A percentile compares a stretch with the other conserved stretches of the same genome.
Evolutionary conservation across 1,140 invertebrate species (phyloP).

Genomic region (Lucilia sericata): DNA sequence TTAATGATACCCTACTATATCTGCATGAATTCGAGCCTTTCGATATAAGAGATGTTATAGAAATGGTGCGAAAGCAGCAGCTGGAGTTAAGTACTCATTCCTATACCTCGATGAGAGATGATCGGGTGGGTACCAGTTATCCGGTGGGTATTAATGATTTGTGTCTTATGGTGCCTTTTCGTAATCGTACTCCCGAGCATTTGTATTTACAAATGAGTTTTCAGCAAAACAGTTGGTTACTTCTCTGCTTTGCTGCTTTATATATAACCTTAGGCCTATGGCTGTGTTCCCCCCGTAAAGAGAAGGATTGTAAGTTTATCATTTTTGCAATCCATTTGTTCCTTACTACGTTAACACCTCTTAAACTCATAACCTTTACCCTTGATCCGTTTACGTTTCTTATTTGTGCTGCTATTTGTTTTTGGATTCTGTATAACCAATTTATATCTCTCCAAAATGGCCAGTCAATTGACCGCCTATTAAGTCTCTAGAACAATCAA

Average conservation of each 20-base stretch:
- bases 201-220: conserved; percentile 54
- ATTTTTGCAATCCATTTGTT: conserved; percentile 57
- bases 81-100: conserved; percentile 60
- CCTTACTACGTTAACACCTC: conserved; percentile 52
- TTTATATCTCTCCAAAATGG: conserved; percentile 60
- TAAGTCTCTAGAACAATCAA: conserved; percentile 33
- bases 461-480: conserved; percentile 57
- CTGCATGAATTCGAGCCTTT: conserved; percentile 17
- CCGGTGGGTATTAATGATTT: conserved; percentile 63
- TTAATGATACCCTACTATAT: conserved; percentile 50
- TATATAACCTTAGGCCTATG: conserved; percentile 57
- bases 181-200: conserved; percentile 53
- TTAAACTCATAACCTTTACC: conserved; percentile 47
- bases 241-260: conserved; percentile 47
- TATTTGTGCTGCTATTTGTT: conserved; percentile 53
- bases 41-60: conserved; percentile 44
- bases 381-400: conserved; percentile 52
- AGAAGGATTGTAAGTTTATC: conserved; percentile 54
- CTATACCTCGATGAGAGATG: conserved; percentile 51
- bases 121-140: conserved; percentile 54
- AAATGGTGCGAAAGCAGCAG: neutral
- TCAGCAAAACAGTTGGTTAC: conserved; percentile 53
- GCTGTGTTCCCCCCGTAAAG: conserved; percentile 53
- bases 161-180: conserved; percentile 61
- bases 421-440: conserved; percentile 57